Evolutionary conservation across 2,113 vertebrate species (phyloP), one percentile per base, ranked within the genome.

Genomic region (Pogona vitticeps): DNA sequence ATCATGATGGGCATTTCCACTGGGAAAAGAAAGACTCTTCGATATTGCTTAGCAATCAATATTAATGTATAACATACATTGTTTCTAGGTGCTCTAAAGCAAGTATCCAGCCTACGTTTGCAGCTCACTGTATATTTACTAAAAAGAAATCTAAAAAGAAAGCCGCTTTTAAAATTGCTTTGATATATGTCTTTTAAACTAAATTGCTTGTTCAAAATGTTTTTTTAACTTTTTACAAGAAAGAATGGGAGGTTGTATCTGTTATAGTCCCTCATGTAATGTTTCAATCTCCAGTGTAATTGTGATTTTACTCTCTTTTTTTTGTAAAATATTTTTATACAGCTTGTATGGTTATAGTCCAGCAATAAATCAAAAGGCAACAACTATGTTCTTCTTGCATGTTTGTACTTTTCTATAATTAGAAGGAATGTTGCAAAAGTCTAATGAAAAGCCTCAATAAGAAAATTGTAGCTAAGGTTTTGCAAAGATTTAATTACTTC

Each of bases 301-400:
- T 93, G 85, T 91, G 79, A 82, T 87, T 81, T 86, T 56, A 20
- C 93, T 95, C 94, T 97, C 14, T 96, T 95, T 96, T n/a, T 91
- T 96, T 90, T 97, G 96, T 97, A 97, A 97, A 97, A 95, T 97
- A 97, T 97, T 97, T 97, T 97, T 97, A 97, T 97, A 96, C 95
- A 92, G 94, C 96, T 96, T 97, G 94, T 97, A 97, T 92, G 93
- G 93, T 93, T 95, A 91, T 96, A 96, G 95, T 93, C 95, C 93
- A 96, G 96, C 96, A 97, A 97, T 97, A 97, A 97, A 97, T 95
- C 89, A 86, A 94, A 95, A 90, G 93, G 87, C 94, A 95, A n/a
- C 10, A 58, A 70, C 80, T 91, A 14, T 77, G 40, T 23, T 6
- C 17, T 3, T 3, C 68, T 63, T 46, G 52, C 65, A 3, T 14